Conservation (phyloP, 35 echinoderm and acorn worm genomes). For the Acanthaster planci region DNA sequence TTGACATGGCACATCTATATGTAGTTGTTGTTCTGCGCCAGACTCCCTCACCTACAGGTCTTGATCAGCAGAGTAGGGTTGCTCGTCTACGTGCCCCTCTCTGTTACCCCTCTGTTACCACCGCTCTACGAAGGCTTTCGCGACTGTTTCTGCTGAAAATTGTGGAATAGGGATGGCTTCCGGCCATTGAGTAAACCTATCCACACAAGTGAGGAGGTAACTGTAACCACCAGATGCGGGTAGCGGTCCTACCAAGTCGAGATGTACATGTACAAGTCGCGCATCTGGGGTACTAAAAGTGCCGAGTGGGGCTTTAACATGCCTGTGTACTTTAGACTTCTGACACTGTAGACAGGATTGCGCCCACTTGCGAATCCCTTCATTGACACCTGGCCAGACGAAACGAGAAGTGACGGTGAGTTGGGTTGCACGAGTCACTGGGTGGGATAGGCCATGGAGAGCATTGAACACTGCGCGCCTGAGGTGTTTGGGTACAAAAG, state of each 20-base stretch:
- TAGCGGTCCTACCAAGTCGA: constrained; percentile 65
- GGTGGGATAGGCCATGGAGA: constrained; percentile 43
- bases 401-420: constrained; percentile 19
- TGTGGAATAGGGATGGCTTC: constrained; percentile 58
- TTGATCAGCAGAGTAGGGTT: no score
- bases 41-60: no score
- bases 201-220: constrained; percentile 68
- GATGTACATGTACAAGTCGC: constrained; percentile 53
- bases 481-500: constrained; percentile 23
- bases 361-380: constrained; percentile 61
- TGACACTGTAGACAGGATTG: constrained; percentile 68
- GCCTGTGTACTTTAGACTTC: constrained; percentile 55
- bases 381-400: constrained; percentile 71
- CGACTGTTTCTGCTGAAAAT: constrained; percentile 42
- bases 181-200: constrained; percentile 71
- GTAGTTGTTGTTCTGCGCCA: no score
- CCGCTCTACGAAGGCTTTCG: constrained; percentile 13
- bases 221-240: constrained; percentile 54
- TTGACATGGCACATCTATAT: no score
- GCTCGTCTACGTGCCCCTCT: no score
- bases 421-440: constrained; percentile 27
- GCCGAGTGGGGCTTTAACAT: constrained; percentile 47
- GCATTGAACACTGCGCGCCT: constrained; percentile 35
- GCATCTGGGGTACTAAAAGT: constrained; percentile 67
- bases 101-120: no score